Conservation (phyloP, 2,888 invertebrate genomes). For the Netelia inedita region DNA sequence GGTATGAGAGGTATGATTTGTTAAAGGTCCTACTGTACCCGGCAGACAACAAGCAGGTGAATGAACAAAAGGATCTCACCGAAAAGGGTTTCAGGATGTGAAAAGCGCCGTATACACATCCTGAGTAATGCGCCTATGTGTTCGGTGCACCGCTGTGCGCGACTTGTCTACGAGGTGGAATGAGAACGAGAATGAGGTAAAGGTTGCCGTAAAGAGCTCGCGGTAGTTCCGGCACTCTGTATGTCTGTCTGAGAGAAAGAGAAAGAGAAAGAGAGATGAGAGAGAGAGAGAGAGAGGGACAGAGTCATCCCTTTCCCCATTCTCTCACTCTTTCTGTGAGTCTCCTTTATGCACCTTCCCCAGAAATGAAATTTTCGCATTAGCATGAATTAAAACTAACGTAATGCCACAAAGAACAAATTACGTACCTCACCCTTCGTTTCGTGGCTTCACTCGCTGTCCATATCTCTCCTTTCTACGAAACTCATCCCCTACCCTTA, state of each 20-base stretch:
- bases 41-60: not conserved
- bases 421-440: constrained; percentile 42
- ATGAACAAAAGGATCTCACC: constrained; percentile 55
- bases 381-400: constrained; percentile 67
- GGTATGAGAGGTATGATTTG: not conserved
- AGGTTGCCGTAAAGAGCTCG: constrained; percentile 52
- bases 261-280: too few relatives aligned
- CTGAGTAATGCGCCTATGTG: constrained; percentile 27
- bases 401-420: constrained; percentile 66
- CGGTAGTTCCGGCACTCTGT: constrained; percentile 59
- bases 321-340: not conserved
- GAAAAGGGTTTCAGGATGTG: constrained; percentile 33
- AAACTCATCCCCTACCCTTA: constrained; percentile 1
- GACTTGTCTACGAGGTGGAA: constrained; percentile 42
- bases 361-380: constrained; percentile 63
- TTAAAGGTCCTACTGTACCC: not conserved
- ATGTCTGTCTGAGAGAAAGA: too few relatives aligned
- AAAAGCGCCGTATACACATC: constrained; percentile 41
- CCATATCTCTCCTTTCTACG: constrained; percentile 43
- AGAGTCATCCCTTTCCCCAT: too few relatives aligned
- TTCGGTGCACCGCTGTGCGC: constrained; percentile 30
- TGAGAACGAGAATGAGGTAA: constrained; percentile 40
- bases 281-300: too few relatives aligned
- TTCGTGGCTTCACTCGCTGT: constrained; percentile 32
- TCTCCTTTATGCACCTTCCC: constrained; percentile 50